These are phyloP conservation scores for Lycophotia porphyrea DNA, from an alignment of 2,888 invertebrate species.

Conservation along the genomic window DNA sequence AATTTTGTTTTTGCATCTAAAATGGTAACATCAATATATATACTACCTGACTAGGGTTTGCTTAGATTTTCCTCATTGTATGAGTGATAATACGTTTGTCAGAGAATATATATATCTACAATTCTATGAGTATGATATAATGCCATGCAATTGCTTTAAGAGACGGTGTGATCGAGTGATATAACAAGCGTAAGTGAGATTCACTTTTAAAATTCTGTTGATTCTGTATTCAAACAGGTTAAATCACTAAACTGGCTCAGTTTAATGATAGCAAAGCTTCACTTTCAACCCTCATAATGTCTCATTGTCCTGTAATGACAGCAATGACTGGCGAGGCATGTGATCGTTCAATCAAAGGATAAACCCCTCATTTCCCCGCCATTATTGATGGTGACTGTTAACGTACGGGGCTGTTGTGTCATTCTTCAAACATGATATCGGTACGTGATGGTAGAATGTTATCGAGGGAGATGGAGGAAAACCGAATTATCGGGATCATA, in stretches of 20 bases:
- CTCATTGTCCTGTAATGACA: neutral
- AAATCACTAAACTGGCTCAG: neutral
- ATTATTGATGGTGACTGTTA: slow-evolving; percentile 65
- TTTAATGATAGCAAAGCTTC: neutral
- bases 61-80: neutral
- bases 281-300: slow-evolving; percentile 1
- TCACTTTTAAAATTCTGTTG: neutral
- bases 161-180: neutral
- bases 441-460: slow-evolving; percentile 4
- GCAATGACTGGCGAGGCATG: slow-evolving; percentile 19
- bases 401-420: slow-evolving; percentile 48
- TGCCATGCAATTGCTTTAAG: neutral
- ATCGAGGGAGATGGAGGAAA: slow-evolving; percentile 20
- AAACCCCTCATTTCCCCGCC: slow-evolving; percentile 66
- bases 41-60: neutral
- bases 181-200: neutral
- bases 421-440: slow-evolving; percentile 62
- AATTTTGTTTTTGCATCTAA: neutral
- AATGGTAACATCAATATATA: neutral
- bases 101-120: too few relatives aligned
- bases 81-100: neutral
- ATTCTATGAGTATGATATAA: neutral
- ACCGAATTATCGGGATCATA: slow-evolving; percentile 13
- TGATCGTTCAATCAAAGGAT: slow-evolving; percentile 60
- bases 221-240: neutral